Conservation (phyloP, 2,113 vertebrate genomes). For the Benitochromis conjunctus region DNA sequence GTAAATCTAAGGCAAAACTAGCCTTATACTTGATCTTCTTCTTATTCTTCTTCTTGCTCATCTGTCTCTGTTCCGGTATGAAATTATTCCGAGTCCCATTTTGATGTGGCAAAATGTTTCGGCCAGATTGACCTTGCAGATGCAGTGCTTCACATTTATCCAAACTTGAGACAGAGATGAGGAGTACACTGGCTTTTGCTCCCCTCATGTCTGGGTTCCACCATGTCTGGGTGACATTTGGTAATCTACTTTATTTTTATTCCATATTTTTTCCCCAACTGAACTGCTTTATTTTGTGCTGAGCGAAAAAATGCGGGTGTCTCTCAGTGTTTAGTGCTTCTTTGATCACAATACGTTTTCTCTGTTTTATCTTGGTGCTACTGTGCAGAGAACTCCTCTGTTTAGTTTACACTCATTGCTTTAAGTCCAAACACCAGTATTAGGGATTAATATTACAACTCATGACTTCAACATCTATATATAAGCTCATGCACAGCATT, state of each 20-base stretch:
- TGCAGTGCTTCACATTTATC: background rate
- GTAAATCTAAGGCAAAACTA: background rate
- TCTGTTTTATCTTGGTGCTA: background rate
- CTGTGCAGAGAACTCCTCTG: background rate
- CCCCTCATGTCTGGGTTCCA: background rate
- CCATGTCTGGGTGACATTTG: background rate
- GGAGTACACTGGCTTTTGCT: background rate
- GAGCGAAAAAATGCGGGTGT: background rate
- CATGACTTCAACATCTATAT: background rate
- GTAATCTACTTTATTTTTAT: background rate
- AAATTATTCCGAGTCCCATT: background rate
- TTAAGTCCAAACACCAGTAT: background rate
- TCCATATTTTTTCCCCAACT: rapidly evolving
- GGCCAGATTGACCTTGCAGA: background rate
- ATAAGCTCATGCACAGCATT: background rate
- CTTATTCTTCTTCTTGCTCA: background rate
- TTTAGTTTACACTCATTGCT: background rate
- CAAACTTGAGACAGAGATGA: background rate
- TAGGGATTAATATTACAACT: background rate
- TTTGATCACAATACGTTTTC: background rate
- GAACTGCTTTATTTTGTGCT: background rate
- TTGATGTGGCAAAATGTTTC: background rate
- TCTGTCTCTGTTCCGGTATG: background rate
- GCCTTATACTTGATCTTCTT: background rate
- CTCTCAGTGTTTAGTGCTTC: background rate